Evolutionary conservation across 2,888 invertebrate genomes (phyloP).

Genomic region (Cheilosia vernalis): DNA sequence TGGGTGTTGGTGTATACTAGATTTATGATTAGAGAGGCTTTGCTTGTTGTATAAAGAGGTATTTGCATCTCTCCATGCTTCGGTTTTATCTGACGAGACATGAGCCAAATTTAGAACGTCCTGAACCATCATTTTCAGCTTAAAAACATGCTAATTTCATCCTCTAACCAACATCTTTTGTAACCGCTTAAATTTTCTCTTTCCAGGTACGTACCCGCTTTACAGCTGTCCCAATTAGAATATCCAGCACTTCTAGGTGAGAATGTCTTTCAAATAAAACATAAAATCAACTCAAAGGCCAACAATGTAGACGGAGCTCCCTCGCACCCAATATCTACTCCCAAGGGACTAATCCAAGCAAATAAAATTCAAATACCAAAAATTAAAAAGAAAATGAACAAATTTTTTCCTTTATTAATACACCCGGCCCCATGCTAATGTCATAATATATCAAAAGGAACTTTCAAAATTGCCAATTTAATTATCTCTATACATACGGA

Average conservation of each 20-base stretch:
- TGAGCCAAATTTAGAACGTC: too few species aligned
- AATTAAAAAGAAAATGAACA: too few species aligned
- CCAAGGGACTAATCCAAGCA: slow-evolving; percentile 7
- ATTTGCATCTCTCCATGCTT: too few species aligned
- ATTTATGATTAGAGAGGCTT: too few species aligned
- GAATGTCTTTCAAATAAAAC: slow-evolving; percentile 4
- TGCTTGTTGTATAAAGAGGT: too few species aligned
- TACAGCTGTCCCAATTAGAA: slow-evolving; percentile 1
- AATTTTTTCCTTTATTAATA: slow-evolving; percentile 55
- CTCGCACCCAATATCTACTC: background rate
- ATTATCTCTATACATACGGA: slow-evolving; percentile 53
- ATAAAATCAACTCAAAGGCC: background rate
- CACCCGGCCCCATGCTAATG: slow-evolving; percentile 72
- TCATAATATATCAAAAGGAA: slow-evolving; percentile 74
- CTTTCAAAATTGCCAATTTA: slow-evolving; percentile 74
- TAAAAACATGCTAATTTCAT: background rate
- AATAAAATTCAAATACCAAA: slow-evolving; percentile 23
- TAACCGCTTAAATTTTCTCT: slow-evolving; percentile 2
- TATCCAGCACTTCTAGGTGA: slow-evolving; percentile 34
- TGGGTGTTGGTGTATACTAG: too few species aligned
- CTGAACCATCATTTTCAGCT: too few species aligned
- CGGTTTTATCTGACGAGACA: too few species aligned
- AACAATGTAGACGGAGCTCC: background rate
- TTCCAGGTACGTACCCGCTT: slow-evolving; percentile 59
- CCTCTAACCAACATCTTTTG: background rate